These are phyloP conservation scores for Neolamprologus multifasciatus DNA, from an alignment of 2,797 vertebrate genomes.

Conservation along the genomic window DNA sequence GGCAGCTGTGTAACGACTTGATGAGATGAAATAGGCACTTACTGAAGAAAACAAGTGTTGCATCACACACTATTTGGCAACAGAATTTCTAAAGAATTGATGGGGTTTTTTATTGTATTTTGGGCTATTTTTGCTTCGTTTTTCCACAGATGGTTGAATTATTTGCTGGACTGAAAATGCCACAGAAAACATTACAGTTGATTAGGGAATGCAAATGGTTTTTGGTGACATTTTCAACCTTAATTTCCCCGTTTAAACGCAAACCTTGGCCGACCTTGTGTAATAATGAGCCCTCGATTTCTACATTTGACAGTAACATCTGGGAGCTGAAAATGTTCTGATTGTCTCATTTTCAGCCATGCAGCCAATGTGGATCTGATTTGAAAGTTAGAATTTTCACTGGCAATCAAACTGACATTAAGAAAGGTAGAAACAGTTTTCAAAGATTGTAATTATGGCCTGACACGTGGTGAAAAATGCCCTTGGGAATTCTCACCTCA, in stretches of 20 bases:
- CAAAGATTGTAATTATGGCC: not conserved
- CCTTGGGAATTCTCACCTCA: not conserved
- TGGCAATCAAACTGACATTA: not conserved
- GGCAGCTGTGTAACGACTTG: not conserved
- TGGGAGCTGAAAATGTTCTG: not conserved
- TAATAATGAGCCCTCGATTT: not conserved
- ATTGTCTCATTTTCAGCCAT: not conserved
- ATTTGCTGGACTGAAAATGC: not conserved
- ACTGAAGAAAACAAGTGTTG: slow-evolving; percentile 30
- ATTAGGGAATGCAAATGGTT: not conserved
- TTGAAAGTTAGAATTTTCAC: not conserved
- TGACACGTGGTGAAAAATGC: not conserved
- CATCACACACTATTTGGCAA: slow-evolving; percentile 4
- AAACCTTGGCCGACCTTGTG: not conserved
- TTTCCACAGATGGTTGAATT: not conserved
- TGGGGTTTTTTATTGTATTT: not conserved
- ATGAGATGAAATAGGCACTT: slow-evolving; percentile 6
- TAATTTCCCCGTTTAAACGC: not conserved
- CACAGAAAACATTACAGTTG: not conserved
- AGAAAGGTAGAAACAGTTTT: not conserved
- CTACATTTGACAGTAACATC: not conserved
- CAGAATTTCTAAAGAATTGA: not conserved
- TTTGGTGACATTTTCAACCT: not conserved
- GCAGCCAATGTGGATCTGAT: not conserved
- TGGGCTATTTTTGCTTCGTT: not conserved